Percentiles rank a stretch among this genome's conserved stretches.
Conservation (phyloP, 2,797 vertebrate genomes). For the Momotus momota region DNA sequence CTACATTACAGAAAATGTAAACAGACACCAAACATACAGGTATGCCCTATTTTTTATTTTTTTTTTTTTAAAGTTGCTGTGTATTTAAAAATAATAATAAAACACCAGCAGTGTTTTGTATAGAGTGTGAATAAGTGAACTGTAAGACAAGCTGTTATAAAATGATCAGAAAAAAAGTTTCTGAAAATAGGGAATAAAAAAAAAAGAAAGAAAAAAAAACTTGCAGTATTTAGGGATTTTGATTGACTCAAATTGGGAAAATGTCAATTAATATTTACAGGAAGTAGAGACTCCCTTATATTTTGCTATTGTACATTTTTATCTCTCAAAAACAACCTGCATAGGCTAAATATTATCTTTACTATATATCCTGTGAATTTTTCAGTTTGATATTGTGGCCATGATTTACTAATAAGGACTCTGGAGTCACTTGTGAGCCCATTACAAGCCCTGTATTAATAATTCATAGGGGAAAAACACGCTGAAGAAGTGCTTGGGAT, state of each 20-base stretch:
- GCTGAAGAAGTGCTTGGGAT: conserved; percentile 62
- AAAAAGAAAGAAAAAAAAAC: background rate
- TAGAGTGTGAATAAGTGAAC: background rate
- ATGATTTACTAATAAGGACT: conserved; percentile 69
- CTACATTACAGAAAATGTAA: conserved; percentile 88
- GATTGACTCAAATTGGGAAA: background rate
- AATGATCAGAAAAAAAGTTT: background rate
- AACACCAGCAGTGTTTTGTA: background rate
- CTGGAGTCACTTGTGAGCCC: conserved; percentile 52
- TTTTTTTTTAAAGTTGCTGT: conserved; percentile 31
- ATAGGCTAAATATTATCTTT: conserved; percentile 25
- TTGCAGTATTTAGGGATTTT: background rate
- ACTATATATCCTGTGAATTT: background rate
- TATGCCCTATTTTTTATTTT: conserved; percentile 71
- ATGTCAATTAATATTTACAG: background rate
- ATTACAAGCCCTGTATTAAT: conserved; percentile 70
- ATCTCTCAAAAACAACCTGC: background rate
- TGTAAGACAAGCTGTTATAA: background rate
- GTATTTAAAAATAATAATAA: conserved; percentile 17
- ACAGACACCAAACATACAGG: conserved; percentile 84
- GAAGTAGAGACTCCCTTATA: background rate
- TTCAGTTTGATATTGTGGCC: conserved; percentile 47
- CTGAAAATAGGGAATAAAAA: background rate
- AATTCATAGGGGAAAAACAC: conserved; percentile 73
- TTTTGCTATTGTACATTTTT: conserved; percentile 3